phyloP scores from a whole-genome alignment of 2,797 vertebrate genomes.

The Oceanodroma leucorhoa region DNA sequence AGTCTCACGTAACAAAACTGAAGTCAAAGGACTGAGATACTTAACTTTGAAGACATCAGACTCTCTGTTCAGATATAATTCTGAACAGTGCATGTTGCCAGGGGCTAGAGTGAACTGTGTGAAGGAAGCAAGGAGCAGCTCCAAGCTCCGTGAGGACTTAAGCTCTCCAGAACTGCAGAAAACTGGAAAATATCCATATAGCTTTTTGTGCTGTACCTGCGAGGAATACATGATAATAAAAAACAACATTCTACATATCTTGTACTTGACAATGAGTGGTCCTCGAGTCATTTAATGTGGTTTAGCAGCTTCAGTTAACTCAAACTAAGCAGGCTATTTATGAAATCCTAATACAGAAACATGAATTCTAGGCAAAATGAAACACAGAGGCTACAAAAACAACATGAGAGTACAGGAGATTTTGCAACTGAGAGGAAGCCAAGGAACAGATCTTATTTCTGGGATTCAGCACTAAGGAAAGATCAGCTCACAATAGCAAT shows the following conservation, averaged over 20 bases:
- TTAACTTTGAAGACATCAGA: neutral
- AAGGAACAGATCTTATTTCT: neutral
- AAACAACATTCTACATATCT: neutral
- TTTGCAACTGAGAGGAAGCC: neutral
- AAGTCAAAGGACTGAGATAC: neutral
- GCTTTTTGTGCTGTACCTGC: neutral
- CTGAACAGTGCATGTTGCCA: neutral
- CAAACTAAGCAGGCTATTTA: neutral
- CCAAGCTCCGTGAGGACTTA: neutral
- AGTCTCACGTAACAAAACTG: neutral
- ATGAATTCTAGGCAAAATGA: neutral
- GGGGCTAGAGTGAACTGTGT: neutral
- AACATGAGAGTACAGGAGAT: neutral
- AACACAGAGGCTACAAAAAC: neutral
- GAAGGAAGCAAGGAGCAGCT: neutral
- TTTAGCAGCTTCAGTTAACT: neutral
- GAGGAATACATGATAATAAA: neutral
- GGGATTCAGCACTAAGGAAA: neutral
- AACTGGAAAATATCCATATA: neutral
- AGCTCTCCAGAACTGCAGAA: neutral
- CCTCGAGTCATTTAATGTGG: neutral
- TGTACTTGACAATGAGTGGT: neutral
- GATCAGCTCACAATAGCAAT: neutral
- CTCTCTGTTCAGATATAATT: neutral
- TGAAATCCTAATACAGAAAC: neutral